Conservation (phyloP, 2,797 vertebrate genomes). For the Eptatretus atami region DNA sequence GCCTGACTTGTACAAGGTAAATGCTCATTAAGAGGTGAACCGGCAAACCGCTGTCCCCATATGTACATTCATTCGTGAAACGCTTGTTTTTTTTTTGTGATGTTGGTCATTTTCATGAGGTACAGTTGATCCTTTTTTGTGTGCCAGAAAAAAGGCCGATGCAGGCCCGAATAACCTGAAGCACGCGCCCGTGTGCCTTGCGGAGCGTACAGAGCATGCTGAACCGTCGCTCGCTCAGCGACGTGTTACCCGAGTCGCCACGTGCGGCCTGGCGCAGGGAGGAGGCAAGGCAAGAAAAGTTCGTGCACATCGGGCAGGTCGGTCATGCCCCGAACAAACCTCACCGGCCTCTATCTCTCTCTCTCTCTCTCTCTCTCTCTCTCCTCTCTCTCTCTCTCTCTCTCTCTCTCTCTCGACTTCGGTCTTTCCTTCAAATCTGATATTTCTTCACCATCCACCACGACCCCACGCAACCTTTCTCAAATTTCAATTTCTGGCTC, state of each 20-base stretch:
- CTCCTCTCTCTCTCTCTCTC: neutral
- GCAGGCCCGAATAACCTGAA: too few relatives aligned
- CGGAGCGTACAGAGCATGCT: conserved; percentile 54
- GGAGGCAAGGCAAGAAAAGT: conserved; percentile 77
- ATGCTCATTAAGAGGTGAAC: neutral
- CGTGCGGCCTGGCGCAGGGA: conserved; percentile 83
- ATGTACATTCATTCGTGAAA: too few relatives aligned
- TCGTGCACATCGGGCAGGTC: conserved; percentile 80
- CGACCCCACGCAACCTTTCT: neutral
- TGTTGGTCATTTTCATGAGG: too few relatives aligned
- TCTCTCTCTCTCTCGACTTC: neutral
- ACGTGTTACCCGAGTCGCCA: conserved; percentile 75
- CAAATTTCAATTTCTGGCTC: too few relatives aligned
- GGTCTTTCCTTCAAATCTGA: too few relatives aligned
- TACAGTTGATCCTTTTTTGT: too few relatives aligned
- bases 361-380: neutral
- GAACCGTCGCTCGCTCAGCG: conserved; percentile 76
- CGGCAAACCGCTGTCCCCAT: too few relatives aligned
- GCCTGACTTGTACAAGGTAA: conserved; percentile 81
- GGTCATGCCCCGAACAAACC: conserved; percentile 6
- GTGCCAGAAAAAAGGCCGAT: too few relatives aligned
- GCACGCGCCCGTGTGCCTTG: neutral
- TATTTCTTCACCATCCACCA: neutral
- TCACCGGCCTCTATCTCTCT: neutral
- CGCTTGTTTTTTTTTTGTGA: conserved; percentile 8